Conservation (phyloP, 2,888 invertebrate genomes). For the Lasioglossum calceatum region DNA sequence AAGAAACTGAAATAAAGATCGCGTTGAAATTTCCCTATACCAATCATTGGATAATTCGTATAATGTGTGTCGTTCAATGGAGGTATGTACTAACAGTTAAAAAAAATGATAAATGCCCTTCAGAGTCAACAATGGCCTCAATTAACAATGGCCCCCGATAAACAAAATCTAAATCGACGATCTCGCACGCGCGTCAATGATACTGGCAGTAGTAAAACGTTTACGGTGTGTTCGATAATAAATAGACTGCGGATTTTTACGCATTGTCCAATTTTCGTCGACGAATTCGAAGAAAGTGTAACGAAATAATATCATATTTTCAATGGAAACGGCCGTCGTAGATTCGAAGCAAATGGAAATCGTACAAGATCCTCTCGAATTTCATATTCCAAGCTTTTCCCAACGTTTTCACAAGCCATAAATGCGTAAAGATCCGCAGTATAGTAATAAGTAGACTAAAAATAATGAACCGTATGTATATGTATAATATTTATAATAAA, state of each 20-base stretch:
- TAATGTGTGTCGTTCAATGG: not conserved
- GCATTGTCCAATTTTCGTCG: too few species aligned
- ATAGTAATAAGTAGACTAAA: conserved; percentile 52
- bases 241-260: too few species aligned
- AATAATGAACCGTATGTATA: conserved; percentile 57
- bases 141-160: not conserved
- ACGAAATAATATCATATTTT: too few species aligned
- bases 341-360: too few species aligned
- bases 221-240: not conserved
- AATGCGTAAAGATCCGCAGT: too few species aligned
- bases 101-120: conserved; percentile 51
- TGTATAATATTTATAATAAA: conserved; percentile 56
- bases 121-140: conserved; percentile 6
- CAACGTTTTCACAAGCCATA: too few species aligned
- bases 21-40: not conserved
- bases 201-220: conserved; percentile 55
- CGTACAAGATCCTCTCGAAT: too few species aligned
- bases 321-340: too few species aligned
- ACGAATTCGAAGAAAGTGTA: too few species aligned
- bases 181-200: conserved; percentile 33
- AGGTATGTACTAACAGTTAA: not conserved
- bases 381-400: too few species aligned
- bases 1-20: conserved; percentile 11
- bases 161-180: not conserved
- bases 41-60: not conserved